Evolutionary conservation across 2,888 invertebrate genomes (phyloP).

Genomic region (Lasioglossum oenotherae): DNA sequence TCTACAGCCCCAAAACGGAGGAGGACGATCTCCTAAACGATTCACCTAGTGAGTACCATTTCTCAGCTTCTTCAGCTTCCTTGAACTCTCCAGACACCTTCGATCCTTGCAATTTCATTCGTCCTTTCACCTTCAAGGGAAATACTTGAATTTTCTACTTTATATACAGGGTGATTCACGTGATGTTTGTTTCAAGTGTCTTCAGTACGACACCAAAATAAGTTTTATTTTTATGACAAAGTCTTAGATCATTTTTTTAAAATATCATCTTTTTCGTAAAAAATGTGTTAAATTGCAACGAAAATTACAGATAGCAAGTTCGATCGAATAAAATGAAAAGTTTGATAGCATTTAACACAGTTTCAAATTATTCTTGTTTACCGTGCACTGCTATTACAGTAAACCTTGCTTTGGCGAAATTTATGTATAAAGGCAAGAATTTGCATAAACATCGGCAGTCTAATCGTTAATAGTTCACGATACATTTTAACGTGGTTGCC

Average conservation of each 20-base stretch:
- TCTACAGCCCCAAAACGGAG: conserved; percentile 82
- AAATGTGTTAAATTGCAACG: background rate
- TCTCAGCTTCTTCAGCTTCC: background rate
- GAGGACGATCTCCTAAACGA: conserved; percentile 90
- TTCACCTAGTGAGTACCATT: conserved; percentile 91
- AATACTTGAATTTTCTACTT: background rate
- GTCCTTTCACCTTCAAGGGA: background rate
- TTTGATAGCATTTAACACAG: background rate
- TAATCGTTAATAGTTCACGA: background rate
- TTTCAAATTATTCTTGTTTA: background rate
- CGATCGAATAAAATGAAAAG: background rate
- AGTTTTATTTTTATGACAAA: too few species aligned
- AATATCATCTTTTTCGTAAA: background rate
- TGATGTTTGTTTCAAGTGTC: too few species aligned
- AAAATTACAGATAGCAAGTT: background rate
- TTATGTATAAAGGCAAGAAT: conserved; percentile 7
- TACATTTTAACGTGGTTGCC: background rate
- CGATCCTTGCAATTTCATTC: background rate
- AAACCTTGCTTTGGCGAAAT: background rate
- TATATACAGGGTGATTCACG: too few species aligned
- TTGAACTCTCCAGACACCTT: background rate
- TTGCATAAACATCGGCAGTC: conserved; percentile 6
- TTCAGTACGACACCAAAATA: too few species aligned
- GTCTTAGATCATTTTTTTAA: too few species aligned
- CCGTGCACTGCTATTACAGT: background rate